These are phyloP conservation scores for Lithophane leautieri DNA, from an alignment of 2,888 invertebrate genomes.

Conservation along the genomic window DNA sequence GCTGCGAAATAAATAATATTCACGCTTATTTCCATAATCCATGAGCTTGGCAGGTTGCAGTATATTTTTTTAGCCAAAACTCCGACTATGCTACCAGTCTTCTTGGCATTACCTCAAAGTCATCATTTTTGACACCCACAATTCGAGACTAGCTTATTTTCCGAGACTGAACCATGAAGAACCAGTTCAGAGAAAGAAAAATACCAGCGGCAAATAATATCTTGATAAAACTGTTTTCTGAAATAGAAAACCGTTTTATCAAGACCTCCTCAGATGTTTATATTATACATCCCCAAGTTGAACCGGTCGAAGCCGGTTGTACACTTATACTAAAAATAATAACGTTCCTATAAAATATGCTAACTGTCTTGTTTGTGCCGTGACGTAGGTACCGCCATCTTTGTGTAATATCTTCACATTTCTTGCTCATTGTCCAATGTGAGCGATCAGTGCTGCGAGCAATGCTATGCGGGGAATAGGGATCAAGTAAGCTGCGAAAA, in stretches of 20 bases:
- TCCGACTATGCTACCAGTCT: background rate
- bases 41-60: background rate
- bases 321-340: conserved; percentile 67
- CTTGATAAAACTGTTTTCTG: too few species aligned
- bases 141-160: background rate
- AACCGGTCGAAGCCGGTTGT: conserved; percentile 38
- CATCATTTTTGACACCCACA: background rate
- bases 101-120: conserved; percentile 12
- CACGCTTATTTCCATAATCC: background rate
- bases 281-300: conserved; percentile 14
- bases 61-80: conserved; percentile 20
- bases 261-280: conserved; percentile 23
- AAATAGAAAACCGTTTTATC: conserved; percentile 39
- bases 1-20: background rate
- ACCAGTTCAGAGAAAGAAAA: conserved; percentile 26
- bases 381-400: conserved; percentile 58
- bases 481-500: background rate
- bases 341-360: conserved; percentile 72
- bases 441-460: background rate
- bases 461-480: background rate
- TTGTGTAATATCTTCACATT: conserved; percentile 40
- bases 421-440: background rate
- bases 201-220: conserved; percentile 10
- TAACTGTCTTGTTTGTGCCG: conserved; percentile 75
- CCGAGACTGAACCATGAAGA: background rate